phyloP scores from a whole-genome alignment of 2,797 vertebrate species.

The Siniperca scherzeri region DNA sequence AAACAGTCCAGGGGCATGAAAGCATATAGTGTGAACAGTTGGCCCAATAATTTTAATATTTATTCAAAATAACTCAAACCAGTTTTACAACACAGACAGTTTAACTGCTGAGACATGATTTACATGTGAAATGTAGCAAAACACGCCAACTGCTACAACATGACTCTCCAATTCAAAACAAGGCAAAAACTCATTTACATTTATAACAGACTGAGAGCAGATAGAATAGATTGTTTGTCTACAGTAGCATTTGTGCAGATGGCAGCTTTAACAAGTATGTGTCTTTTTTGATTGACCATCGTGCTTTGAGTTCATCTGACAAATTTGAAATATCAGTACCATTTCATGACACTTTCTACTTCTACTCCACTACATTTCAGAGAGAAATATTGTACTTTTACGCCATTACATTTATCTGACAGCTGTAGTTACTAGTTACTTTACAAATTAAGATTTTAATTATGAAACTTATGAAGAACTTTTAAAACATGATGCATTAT shows the following conservation, averaged over 20 bases:
- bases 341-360: background rate
- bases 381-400: background rate
- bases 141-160: background rate
- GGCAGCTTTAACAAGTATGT: background rate
- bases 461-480: background rate
- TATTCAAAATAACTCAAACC: conserved; percentile 63
- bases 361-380: background rate
- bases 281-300: background rate
- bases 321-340: background rate
- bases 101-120: conserved; percentile 66
- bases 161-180: conserved; percentile 14
- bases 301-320: background rate
- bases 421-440: background rate
- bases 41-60: conserved; percentile 41
- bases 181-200: conserved; percentile 32
- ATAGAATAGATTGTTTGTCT: too few relatives aligned
- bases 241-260: too few relatives aligned
- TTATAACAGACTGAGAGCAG: background rate
- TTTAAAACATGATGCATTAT: too few relatives aligned
- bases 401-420: too few relatives aligned
- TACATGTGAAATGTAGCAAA: conserved; percentile 66
- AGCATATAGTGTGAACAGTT: conserved; percentile 1
- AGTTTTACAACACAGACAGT: conserved; percentile 54
- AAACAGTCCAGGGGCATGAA: background rate
- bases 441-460: background rate